Conservation (phyloP, 1,140 invertebrate species). For the Andricus grossulariae region DNA sequence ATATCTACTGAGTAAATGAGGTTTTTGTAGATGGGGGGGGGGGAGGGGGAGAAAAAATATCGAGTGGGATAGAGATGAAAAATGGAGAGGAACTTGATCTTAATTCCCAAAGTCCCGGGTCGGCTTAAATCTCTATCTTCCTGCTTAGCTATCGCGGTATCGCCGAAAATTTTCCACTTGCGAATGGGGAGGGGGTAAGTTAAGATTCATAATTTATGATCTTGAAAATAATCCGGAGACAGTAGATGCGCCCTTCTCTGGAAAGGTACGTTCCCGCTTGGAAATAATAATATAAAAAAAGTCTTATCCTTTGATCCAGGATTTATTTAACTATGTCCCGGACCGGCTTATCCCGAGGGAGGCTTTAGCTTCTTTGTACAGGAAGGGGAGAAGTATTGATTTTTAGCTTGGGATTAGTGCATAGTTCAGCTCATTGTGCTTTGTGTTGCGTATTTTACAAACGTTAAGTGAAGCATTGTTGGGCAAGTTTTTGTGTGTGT, state of each 20-base stretch:
- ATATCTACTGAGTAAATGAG: slow-evolving; percentile 42
- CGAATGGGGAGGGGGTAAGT: slow-evolving; percentile 54
- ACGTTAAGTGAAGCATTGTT: slow-evolving; percentile 50
- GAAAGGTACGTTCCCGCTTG: slow-evolving; percentile 14
- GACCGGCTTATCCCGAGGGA: slow-evolving; percentile 75
- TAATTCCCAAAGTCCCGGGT: slow-evolving; percentile 64
- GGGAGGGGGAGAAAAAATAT: slow-evolving; percentile 30
- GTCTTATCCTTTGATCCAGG: slow-evolving; percentile 75
- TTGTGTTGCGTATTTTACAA: slow-evolving; percentile 53
- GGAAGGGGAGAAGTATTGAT: slow-evolving; percentile 73
- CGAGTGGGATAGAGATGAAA: slow-evolving; percentile 23
- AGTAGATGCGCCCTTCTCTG: slow-evolving; percentile 42
- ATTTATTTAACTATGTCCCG: slow-evolving; percentile 76
- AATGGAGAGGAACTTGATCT: slow-evolving; percentile 58
- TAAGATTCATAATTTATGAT: slow-evolving; percentile 74
- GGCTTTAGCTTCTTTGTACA: slow-evolving; percentile 65
- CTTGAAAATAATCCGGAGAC: slow-evolving; percentile 64
- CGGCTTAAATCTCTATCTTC: slow-evolving; percentile 65
- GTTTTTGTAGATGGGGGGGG: slow-evolving; percentile 41
- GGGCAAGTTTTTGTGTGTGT: too few relatives aligned
- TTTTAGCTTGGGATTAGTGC: slow-evolving; percentile 75
- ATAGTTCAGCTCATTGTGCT: slow-evolving; percentile 65
- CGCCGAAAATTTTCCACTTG: slow-evolving; percentile 61
- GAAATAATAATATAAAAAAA: slow-evolving; percentile 60
- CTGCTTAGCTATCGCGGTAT: slow-evolving; percentile 60